phyloP scores from a whole-genome alignment of 2,113 vertebrate genomes.

The Furnarius figulus region DNA sequence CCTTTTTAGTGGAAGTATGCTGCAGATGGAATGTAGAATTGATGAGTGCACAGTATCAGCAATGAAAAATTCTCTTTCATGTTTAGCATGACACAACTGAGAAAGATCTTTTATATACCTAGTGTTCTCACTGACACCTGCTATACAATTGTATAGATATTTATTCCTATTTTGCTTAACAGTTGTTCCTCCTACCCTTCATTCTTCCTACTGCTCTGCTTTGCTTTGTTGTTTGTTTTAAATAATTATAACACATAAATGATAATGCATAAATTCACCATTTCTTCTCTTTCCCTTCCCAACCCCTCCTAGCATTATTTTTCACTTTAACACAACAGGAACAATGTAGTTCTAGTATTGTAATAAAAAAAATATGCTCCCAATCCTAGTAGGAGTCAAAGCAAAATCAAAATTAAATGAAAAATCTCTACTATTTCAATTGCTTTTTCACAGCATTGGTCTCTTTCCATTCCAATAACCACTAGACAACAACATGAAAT shows the following conservation, averaged over 20 bases:
- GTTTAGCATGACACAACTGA: slow-evolving; percentile 6
- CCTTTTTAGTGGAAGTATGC: background rate
- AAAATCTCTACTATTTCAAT: background rate
- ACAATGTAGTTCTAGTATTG: background rate
- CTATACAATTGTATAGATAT: background rate
- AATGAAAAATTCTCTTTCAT: slow-evolving; percentile 46
- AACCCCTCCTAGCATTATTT: background rate
- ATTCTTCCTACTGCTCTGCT: background rate
- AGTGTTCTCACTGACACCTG: background rate
- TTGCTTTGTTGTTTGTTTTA: background rate
- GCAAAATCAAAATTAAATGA: background rate
- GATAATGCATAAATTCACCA: background rate
- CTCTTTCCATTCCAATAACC: background rate
- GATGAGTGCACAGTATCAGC: background rate
- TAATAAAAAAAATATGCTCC: background rate
- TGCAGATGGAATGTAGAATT: background rate
- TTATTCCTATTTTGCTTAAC: background rate
- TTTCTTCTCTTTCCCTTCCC: background rate
- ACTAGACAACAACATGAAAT: background rate
- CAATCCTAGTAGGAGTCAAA: background rate
- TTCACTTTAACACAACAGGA: background rate
- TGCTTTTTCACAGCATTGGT: background rate
- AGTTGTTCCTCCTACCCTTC: background rate
- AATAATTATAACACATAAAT: background rate
- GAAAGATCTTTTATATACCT: background rate